Evolutionary conservation across 2,888 invertebrate genomes (phyloP).

Genomic region (Microctonus brassicae): DNA sequence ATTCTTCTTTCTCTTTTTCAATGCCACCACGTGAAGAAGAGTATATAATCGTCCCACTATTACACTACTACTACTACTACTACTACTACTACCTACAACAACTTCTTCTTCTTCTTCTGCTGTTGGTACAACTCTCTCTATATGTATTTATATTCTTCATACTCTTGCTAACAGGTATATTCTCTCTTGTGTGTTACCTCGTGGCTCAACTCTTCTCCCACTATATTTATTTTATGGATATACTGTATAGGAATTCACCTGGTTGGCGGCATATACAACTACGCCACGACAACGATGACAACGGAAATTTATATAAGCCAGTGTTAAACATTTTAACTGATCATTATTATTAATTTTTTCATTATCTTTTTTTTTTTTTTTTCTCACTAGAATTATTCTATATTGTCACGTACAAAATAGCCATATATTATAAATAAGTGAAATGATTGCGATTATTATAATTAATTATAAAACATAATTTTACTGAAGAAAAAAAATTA

Average conservation of each 20-base stretch:
- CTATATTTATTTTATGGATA: slow-evolving; percentile 33
- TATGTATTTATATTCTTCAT: not conserved
- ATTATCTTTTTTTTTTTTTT: no score
- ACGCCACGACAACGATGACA: slow-evolving; percentile 18
- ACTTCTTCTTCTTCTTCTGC: no score
- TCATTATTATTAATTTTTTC: slow-evolving; percentile 65
- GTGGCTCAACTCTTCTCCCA: not conserved
- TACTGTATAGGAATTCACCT: slow-evolving; percentile 24
- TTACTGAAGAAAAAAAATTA: not conserved
- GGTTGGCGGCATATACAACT: slow-evolving; percentile 14
- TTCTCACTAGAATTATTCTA: no score
- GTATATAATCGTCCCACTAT: not conserved
- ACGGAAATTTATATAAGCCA: slow-evolving; percentile 67
- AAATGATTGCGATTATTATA: not conserved
- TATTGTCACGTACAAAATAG: not conserved
- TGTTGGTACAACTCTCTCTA: slow-evolving; percentile 3
- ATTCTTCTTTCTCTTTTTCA: slow-evolving; percentile 57
- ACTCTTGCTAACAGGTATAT: not conserved
- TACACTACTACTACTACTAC: not conserved
- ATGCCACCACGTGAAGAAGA: slow-evolving; percentile 1
- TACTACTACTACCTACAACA: no score
- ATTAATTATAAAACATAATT: not conserved
- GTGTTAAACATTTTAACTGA: slow-evolving; percentile 54
- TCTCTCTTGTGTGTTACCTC: not conserved
- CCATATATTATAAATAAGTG: not conserved